Percentiles rank a stretch among this genome's conserved stretches.
phyloP scores from a whole-genome alignment of 2,888 invertebrate genomes.

The Mongoloraphidia duomilia region DNA sequence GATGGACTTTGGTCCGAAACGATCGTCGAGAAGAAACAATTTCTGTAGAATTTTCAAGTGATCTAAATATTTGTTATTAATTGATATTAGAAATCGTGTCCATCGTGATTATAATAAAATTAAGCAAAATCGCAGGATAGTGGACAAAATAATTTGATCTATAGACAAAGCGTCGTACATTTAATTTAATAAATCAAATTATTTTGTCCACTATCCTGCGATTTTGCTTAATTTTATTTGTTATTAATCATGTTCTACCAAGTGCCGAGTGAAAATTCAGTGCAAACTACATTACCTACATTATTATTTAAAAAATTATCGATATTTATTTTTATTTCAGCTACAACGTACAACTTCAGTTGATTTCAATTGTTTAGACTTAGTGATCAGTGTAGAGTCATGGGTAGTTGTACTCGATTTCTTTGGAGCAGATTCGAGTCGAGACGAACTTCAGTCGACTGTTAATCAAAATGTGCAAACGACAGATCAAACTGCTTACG shows the following conservation, averaged over 20 bases:
- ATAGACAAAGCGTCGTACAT: too few relatives aligned
- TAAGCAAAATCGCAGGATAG: too few relatives aligned
- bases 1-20: too few relatives aligned
- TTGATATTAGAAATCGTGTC: not conserved
- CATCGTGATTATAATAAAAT: too few relatives aligned
- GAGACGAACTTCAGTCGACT: conserved; percentile 16
- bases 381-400: conserved; percentile 82
- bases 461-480: conserved; percentile 7
- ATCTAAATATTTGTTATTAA: not conserved
- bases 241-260: too few relatives aligned
- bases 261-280: too few relatives aligned
- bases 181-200: too few relatives aligned
- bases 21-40: too few relatives aligned
- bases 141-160: too few relatives aligned
- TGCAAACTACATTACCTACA: not conserved
- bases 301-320: too few relatives aligned
- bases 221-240: too few relatives aligned
- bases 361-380: conserved; percentile 82
- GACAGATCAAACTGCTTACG: not conserved
- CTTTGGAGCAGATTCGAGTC: conserved; percentile 42
- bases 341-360: conserved; percentile 55
- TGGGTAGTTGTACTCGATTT: conserved; percentile 95
- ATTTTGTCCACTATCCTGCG: too few relatives aligned
- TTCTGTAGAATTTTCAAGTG: not conserved
- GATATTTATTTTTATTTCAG: conserved; percentile 20